Evolutionary conservation across 2,113 vertebrate species (phyloP).

Genomic region (Serinus canaria): DNA sequence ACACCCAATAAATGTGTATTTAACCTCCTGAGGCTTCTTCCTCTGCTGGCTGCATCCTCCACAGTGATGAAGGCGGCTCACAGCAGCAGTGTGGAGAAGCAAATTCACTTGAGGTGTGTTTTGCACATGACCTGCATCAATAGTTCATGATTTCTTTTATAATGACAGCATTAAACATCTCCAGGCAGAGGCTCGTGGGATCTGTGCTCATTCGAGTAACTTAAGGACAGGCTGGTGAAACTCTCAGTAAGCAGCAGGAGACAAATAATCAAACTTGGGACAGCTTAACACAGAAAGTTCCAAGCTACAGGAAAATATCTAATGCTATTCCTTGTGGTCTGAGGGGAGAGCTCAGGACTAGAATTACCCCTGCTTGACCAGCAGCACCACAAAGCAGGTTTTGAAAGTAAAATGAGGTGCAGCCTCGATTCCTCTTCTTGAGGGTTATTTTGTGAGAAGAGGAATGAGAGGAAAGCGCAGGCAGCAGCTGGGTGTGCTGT

Average conservation of each 20-base stretch:
- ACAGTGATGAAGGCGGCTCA: background rate
- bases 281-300: background rate
- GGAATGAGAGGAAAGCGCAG: background rate
- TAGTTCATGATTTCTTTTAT: conserved; percentile 44
- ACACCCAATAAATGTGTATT: conserved; percentile 11
- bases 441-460: background rate
- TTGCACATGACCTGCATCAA: conserved; percentile 23
- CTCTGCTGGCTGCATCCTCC: background rate
- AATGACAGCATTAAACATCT: conserved; percentile 54
- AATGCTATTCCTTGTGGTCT: background rate
- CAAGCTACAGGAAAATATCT: background rate
- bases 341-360: background rate
- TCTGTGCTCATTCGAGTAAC: background rate
- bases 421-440: background rate
- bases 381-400: background rate
- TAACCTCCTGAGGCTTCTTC: conserved; percentile 30
- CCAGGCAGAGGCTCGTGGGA: conserved; percentile 19
- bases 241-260: conserved; percentile 7
- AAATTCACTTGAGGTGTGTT: conserved; percentile 28
- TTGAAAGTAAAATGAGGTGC: background rate
- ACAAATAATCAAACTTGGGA: background rate
- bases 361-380: background rate
- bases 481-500: background rate
- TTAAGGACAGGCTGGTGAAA: conserved; percentile 25
- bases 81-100: background rate